Evolutionary conservation across 2,113 vertebrate species (phyloP), one percentile per base, ranked within the genome.

Genomic region (Columbina picui): DNA sequence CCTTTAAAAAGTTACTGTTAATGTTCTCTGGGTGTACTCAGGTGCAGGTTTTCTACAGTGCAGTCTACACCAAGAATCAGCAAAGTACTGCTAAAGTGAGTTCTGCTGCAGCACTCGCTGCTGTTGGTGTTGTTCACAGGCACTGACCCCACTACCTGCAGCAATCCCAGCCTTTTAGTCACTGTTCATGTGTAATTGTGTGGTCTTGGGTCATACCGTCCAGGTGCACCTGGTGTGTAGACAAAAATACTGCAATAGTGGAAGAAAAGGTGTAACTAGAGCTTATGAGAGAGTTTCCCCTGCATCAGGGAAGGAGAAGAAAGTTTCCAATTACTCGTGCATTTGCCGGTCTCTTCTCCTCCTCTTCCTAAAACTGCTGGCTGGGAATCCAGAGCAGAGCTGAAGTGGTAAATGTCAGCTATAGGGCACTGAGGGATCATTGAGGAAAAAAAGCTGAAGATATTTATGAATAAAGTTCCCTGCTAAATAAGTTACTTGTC

Each of bases 131-230:
- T 10, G 23, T 56, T 8, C 0, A 2, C 17, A n/a, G 41, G 32
- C 0, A 5, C 39, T 50, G 47, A 41, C 2, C 41, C 18, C 3
- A 50, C 38, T 78, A 60, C 77, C 22, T 34, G 36, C 41, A 25
- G 32, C 36, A 34, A 4, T 50, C 29, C 14, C 4, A 3, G 16
- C 5, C 34, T 59, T 79, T 32, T 11, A 5, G 10, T 53, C 43
- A 20, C 56, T 7, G 29, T 25, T 14, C 6, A 0, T 0, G 0
- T 36, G n/a, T 0, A 6, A 17, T 74, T 45, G 55, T 39, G 25
- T 1, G 0, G 17, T 34, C 21, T 36, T 1, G 1, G 61, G n/a
- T 49, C 14, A 4, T 13, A 4, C 26, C 22, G 32, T 6, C 13
- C 47, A 27, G 29, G 34, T 8, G 13, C 30, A 49, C 34, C 29